Evolutionary conservation across 2,797 vertebrate genomes (phyloP).

Genomic region (Danio aesculapii): DNA sequence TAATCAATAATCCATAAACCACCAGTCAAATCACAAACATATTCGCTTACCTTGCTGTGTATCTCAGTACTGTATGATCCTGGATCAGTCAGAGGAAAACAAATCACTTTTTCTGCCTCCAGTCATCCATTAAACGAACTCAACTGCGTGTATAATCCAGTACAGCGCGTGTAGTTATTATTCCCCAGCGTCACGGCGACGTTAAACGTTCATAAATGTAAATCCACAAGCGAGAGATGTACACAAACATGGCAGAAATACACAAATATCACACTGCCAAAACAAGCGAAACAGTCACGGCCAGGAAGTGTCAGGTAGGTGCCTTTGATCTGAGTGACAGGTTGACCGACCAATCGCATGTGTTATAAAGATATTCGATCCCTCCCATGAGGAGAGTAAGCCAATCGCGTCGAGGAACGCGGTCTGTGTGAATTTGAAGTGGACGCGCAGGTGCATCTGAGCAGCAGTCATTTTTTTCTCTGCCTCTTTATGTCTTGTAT

Average conservation of each 20-base stretch:
- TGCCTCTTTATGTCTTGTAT: too few relatives aligned
- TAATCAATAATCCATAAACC: constrained; percentile 16
- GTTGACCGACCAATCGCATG: constrained; percentile 65
- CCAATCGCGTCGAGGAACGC: constrained; percentile 65
- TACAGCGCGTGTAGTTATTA: not conserved
- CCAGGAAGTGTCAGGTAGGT: constrained; percentile 77
- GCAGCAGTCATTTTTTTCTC: not conserved
- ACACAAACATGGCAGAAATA: constrained; percentile 64
- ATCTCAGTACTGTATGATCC: not conserved
- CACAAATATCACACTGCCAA: constrained; percentile 58
- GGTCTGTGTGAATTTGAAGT: constrained; percentile 49
- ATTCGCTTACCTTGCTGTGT: not conserved
- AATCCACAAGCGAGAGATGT: constrained; percentile 55
- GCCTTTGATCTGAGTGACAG: constrained; percentile 67
- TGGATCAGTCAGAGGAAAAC: constrained; percentile 24
- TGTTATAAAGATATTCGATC: not conserved
- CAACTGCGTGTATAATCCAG: constrained; percentile 32
- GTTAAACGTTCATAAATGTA: not conserved
- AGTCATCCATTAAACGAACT: constrained; percentile 34
- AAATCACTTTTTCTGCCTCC: constrained; percentile 48
- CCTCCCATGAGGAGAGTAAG: constrained; percentile 58
- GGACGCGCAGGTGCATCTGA: constrained; percentile 72
- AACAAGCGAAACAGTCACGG: constrained; percentile 51
- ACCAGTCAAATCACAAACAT: not conserved
- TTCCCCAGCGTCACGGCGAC: not conserved